A percentile compares a stretch with the other conserved stretches of the same genome.
These are phyloP conservation scores for Lasiurus borealis DNA, from an alignment of 2,113 vertebrate species.

Conservation along the genomic window DNA sequence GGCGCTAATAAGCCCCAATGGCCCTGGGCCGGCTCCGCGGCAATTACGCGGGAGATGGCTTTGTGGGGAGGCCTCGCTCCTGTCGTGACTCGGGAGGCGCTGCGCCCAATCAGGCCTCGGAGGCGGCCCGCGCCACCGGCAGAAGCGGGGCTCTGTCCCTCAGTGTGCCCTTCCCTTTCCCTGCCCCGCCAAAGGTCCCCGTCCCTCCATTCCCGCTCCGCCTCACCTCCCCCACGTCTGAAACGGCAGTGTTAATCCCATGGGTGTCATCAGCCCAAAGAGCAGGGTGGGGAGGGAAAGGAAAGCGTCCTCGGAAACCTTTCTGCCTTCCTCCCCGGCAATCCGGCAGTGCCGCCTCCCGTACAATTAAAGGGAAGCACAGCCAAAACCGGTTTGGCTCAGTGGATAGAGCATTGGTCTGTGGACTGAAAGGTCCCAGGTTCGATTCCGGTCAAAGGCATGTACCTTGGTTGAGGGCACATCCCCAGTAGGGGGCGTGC, in stretches of 20 bases:
- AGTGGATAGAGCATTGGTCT: too few relatives aligned
- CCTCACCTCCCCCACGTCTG: slow-evolving; percentile 62
- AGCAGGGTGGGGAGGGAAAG: slow-evolving; percentile 75
- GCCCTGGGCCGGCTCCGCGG: slow-evolving; percentile 85
- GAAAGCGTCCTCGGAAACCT: slow-evolving; percentile 74
- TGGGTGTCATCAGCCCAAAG: slow-evolving; percentile 71
- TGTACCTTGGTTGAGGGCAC: too few relatives aligned
- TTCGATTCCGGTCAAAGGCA: too few relatives aligned
- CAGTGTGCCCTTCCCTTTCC: slow-evolving; percentile 88
- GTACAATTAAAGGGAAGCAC: slow-evolving; percentile 15
- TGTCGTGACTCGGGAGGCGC: slow-evolving; percentile 92
- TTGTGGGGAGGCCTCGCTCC: slow-evolving; percentile 92
- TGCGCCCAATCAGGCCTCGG: slow-evolving; percentile 95
- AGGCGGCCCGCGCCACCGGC: slow-evolving; percentile 92
- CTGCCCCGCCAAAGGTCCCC: slow-evolving; percentile 85
- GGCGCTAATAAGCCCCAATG: slow-evolving; percentile 91
- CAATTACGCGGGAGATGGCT: slow-evolving; percentile 90
- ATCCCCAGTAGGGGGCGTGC: too few relatives aligned
- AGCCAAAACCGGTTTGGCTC: not conserved
- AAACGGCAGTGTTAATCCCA: slow-evolving; percentile 84
- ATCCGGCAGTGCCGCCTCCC: slow-evolving; percentile 70
- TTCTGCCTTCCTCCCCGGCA: not conserved
- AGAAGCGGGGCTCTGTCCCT: slow-evolving; percentile 89
- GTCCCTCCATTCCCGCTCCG: slow-evolving; percentile 18
- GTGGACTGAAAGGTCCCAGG: too few relatives aligned